phyloP scores from a whole-genome alignment of 2,797 vertebrate genomes.

The Anabas testudineus region DNA sequence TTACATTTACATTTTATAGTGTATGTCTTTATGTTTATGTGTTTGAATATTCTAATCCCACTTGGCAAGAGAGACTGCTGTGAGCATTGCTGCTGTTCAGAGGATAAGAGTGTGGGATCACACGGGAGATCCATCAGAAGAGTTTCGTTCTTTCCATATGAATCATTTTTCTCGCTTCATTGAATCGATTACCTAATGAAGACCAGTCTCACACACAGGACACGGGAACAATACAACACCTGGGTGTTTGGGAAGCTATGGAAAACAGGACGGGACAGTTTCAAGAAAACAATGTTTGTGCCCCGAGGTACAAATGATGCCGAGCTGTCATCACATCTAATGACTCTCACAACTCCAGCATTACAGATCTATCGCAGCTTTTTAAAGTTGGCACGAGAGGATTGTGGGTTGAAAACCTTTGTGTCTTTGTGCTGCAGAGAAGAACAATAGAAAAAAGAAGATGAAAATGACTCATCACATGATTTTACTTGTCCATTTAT shows the following conservation, averaged over 20 bases:
- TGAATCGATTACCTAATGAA: not conserved
- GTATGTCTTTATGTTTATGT: too few species aligned
- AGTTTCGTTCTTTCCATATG: not conserved
- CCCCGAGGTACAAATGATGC: too few species aligned
- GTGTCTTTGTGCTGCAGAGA: constrained; percentile 13
- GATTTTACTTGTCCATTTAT: not conserved
- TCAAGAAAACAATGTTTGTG: not conserved
- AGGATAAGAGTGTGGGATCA: not conserved
- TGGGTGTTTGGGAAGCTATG: not conserved
- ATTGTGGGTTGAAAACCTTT: not conserved
- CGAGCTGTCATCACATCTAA: not conserved
- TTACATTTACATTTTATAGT: not conserved
- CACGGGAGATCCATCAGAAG: not conserved
- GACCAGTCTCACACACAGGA: not conserved
- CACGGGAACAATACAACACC: not conserved
- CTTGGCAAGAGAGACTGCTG: not conserved
- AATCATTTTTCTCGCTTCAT: not conserved
- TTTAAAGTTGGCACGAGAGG: not conserved
- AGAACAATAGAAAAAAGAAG: not conserved
- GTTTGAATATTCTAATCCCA: not conserved
- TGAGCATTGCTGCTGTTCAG: not conserved
- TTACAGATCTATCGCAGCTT: not conserved
- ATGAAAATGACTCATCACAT: constrained; percentile 16
- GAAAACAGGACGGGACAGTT: not conserved
- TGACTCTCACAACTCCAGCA: not conserved